Percentiles rank a stretch among this genome's conserved stretches.
Conservation (phyloP, 2,888 invertebrate genomes). For the Spisula subtruncata region DNA sequence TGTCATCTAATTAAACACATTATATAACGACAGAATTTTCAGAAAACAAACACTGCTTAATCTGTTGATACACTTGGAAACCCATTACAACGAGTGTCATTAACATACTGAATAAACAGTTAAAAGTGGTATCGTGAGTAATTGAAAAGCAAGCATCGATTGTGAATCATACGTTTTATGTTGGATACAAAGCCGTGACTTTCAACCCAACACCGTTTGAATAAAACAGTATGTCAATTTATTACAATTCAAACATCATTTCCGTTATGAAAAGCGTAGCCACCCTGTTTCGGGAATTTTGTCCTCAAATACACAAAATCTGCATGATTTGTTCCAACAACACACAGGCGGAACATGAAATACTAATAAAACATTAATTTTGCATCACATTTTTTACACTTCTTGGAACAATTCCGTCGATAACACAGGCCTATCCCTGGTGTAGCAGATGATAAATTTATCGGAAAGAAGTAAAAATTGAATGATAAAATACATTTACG, state of each 20-base stretch:
- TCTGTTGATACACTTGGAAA: no score
- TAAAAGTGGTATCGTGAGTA: neutral
- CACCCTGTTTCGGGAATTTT: neutral
- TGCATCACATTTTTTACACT: neutral
- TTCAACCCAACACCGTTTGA: neutral
- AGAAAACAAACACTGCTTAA: no score
- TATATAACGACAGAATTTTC: no score
- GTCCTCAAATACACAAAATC: neutral
- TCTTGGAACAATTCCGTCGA: neutral
- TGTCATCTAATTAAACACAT: no score
- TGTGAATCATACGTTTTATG: neutral
- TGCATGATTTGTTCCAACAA: neutral
- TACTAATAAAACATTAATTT: neutral
- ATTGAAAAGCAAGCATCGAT: neutral
- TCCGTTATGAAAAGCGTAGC: neutral
- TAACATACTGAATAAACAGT: neutral
- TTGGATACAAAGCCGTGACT: neutral
- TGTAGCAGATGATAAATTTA: neutral
- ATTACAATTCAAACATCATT: neutral
- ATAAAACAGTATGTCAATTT: neutral
- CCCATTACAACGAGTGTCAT: neutral
- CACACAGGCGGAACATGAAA: neutral
- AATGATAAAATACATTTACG: constrained; percentile 10
- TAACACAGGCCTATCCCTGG: neutral
- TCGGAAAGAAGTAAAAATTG: neutral